phyloP scores from a whole-genome alignment of 2,888 invertebrate genomes.

The Pristionchus maxplancki region DNA sequence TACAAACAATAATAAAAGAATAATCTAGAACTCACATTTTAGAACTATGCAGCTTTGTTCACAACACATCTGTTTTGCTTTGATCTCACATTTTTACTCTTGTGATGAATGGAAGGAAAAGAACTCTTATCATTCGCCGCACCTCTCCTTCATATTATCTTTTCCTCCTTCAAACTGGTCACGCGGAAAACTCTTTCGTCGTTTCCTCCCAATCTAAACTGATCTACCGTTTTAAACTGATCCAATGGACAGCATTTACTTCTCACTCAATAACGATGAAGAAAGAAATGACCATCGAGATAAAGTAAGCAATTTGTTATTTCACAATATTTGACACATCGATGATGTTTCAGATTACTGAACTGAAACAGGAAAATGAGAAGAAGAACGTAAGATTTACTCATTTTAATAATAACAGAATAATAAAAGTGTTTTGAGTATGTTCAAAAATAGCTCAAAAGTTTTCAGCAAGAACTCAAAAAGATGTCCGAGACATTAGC shows the following conservation, averaged over 20 bases:
- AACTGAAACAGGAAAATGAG: not conserved
- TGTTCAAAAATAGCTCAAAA: not conserved
- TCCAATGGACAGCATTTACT: not conserved
- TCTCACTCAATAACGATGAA: not conserved
- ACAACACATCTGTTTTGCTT: too few relatives aligned
- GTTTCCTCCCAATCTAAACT: not conserved
- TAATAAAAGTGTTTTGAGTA: not conserved
- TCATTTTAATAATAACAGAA: not conserved
- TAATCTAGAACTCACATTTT: too few relatives aligned
- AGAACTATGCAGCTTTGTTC: too few relatives aligned
- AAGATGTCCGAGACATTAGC: not conserved
- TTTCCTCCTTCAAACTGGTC: too few relatives aligned
- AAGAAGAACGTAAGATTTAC: not conserved
- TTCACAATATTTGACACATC: not conserved
- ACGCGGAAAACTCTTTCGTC: not conserved
- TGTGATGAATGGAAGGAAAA: too few relatives aligned
- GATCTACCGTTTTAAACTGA: not conserved
- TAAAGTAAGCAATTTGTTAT: not conserved
- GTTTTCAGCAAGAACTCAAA: not conserved
- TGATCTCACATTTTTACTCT: too few relatives aligned
- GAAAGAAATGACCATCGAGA: not conserved
- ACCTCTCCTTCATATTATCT: not conserved
- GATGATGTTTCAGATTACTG: not conserved
- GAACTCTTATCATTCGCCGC: not conserved
- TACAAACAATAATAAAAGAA: too few relatives aligned